Percentiles rank a stretch among this genome's conserved stretches.
Conservation (phyloP, 2,888 invertebrate species). For the Lycocerus yunnanus region DNA sequence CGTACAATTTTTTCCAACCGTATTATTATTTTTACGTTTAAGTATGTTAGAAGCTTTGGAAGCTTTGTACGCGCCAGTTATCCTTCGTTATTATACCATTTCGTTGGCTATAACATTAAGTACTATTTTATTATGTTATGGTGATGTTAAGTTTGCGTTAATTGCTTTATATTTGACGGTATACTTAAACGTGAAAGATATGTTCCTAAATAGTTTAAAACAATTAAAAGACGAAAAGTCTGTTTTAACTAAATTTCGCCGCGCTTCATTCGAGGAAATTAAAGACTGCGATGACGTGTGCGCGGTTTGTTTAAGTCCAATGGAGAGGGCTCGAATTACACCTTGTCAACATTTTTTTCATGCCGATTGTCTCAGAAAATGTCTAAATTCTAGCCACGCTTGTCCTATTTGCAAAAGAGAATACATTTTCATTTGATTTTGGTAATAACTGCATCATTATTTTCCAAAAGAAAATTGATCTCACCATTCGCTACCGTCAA, state of each 20-base stretch:
- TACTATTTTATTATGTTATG: constrained; percentile 60
- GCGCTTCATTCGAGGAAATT: constrained; percentile 70
- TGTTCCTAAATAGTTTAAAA: constrained; percentile 60
- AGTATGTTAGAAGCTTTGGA: constrained; percentile 74
- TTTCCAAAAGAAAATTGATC: not conserved
- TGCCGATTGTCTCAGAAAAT: constrained; percentile 74
- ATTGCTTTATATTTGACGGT: constrained; percentile 69
- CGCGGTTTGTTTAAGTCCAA: constrained; percentile 73
- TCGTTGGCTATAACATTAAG: constrained; percentile 62
- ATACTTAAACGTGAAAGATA: constrained; percentile 67
- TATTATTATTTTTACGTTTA: constrained; percentile 63
- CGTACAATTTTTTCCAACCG: constrained; percentile 66
- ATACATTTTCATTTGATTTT: constrained; percentile 51
- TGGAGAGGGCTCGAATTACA: constrained; percentile 74
- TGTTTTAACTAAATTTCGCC: constrained; percentile 65
- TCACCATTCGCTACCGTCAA: not conserved
- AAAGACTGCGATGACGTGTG: constrained; percentile 75
- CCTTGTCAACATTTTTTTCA: constrained; percentile 83
- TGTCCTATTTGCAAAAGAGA: constrained; percentile 79
- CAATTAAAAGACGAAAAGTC: constrained; percentile 65
- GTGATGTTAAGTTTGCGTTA: constrained; percentile 63
- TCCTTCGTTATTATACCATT: constrained; percentile 65
- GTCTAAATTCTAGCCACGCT: constrained; percentile 69
- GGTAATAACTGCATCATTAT: not conserved
- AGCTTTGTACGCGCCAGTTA: constrained; percentile 68